Percentiles rank a stretch among this genome's conserved stretches.
phyloP scores from a whole-genome alignment of 2,888 invertebrate genomes.

The Phymatocera aterrima region DNA sequence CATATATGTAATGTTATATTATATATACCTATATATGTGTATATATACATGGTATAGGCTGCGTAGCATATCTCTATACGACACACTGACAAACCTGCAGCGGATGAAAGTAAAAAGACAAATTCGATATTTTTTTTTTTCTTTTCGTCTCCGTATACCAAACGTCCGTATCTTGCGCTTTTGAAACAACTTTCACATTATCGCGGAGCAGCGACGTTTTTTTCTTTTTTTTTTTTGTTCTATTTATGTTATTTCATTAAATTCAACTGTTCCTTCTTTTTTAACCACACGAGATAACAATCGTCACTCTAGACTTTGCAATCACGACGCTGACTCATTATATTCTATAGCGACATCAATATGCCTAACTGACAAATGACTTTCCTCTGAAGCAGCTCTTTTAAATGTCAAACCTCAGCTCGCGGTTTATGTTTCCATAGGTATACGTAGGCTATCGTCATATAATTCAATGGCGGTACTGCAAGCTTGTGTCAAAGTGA shows the following conservation, averaged over 20 bases:
- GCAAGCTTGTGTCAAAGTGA: no score
- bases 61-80: neutral
- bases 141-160: no score
- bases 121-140: no score
- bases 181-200: no score
- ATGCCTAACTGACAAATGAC: neutral
- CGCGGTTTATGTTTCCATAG: neutral
- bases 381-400: neutral
- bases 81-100: neutral
- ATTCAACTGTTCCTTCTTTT: no score
- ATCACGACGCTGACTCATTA: neutral
- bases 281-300: neutral
- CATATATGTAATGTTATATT: no score
- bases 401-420: neutral
- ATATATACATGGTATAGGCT: neutral
- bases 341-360: neutral
- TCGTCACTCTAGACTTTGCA: constrained; percentile 6
- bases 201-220: no score
- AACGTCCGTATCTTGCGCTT: no score
- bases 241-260: no score
- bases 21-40: neutral
- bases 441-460: no score
- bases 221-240: no score
- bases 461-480: no score
- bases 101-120: neutral